Percentiles rank a stretch among this genome's conserved stretches.
These are phyloP conservation scores for Epinotia demarniana DNA, from an alignment of 2,888 invertebrate species.

Conservation along the genomic window DNA sequence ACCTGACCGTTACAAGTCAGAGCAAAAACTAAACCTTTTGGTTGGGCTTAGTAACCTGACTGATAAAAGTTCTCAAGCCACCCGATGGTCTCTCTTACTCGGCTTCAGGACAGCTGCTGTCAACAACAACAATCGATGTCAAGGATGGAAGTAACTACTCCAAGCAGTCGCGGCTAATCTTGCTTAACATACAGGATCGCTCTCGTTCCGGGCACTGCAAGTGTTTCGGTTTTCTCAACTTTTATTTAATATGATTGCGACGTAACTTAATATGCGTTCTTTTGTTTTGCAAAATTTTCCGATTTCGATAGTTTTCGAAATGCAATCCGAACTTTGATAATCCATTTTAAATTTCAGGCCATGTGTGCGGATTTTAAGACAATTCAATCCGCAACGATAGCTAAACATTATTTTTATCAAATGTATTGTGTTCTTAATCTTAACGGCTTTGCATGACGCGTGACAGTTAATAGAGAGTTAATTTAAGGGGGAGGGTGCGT, in stretches of 20 bases:
- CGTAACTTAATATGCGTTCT: neutral
- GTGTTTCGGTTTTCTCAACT: too few relatives aligned
- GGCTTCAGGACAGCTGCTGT: too few relatives aligned
- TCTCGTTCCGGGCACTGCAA: too few relatives aligned
- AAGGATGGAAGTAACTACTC: too few relatives aligned
- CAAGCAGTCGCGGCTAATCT: too few relatives aligned
- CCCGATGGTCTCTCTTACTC: too few relatives aligned
- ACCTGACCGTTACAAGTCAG: too few relatives aligned
- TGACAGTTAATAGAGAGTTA: constrained; percentile 53
- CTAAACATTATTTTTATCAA: neutral
- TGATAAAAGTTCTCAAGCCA: too few relatives aligned
- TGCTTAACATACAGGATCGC: too few relatives aligned
- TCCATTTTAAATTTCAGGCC: neutral
- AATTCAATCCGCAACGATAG: neutral
- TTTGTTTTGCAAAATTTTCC: neutral
- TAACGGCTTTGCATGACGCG: constrained; percentile 16
- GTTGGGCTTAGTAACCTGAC: too few relatives aligned
- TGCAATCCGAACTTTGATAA: neutral
- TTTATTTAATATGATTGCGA: neutral
- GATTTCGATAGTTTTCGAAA: neutral
- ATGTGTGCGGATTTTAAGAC: neutral
- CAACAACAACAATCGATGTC: too few relatives aligned
- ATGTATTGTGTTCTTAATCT: constrained; percentile 10
- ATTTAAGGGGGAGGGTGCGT: constrained; percentile 53
- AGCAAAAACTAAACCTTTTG: too few relatives aligned